These are phyloP conservation scores for Nephrotoma guestfalica DNA, from an alignment of 2,888 invertebrate species.

Conservation along the genomic window DNA sequence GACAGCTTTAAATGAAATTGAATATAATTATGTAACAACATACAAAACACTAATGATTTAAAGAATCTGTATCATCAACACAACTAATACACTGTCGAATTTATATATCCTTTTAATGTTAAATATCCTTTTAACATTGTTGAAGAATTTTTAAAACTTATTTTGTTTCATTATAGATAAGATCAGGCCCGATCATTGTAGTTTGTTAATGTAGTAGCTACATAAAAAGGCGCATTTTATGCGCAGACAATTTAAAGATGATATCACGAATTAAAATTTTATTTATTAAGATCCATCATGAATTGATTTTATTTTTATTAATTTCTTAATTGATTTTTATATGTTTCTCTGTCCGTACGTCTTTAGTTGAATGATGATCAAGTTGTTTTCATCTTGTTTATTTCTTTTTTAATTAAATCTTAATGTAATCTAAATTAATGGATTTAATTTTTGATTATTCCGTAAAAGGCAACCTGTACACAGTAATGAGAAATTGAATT, in stretches of 20 bases:
- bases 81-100: not conserved
- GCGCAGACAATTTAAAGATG: not conserved
- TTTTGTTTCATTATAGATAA: not conserved
- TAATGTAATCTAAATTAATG: not conserved
- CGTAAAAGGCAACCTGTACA: not conserved
- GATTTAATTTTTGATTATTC: not conserved
- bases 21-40: not conserved
- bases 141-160: not conserved
- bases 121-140: not conserved
- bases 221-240: not conserved
- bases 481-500: not conserved
- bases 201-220: not conserved
- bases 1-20: not conserved
- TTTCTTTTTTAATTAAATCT: not conserved
- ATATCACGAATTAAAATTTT: not conserved
- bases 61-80: not conserved
- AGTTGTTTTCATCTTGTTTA: not conserved
- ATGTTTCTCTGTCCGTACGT: not conserved
- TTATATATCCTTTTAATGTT: not conserved
- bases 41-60: not conserved
- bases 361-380: not conserved
- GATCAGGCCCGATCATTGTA: not conserved
- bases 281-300: not conserved
- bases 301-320: not conserved
- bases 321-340: not conserved